A percentile compares a stretch with the other conserved stretches of the same genome.
These are phyloP conservation scores for Morone chrysops DNA, from an alignment of 2,113 vertebrate genomes.

Conservation along the genomic window DNA sequence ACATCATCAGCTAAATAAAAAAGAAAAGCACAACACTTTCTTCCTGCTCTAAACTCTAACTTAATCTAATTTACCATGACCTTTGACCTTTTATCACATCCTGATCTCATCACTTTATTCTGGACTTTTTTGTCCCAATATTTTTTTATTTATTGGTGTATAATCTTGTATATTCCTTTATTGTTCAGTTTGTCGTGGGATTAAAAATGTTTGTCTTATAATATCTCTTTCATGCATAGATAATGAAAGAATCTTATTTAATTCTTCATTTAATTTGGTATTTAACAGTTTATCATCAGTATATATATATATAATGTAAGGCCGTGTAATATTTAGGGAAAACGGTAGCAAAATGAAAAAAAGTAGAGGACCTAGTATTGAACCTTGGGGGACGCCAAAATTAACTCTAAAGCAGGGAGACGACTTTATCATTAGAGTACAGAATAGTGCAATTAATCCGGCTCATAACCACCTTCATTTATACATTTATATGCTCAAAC, in stretches of 20 bases:
- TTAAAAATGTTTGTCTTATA: too few relatives aligned
- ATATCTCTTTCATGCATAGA: neutral
- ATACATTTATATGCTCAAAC: neutral
- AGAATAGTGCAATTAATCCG: neutral
- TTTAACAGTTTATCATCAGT: neutral
- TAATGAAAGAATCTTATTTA: neutral
- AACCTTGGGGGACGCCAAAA: conserved; percentile 15
- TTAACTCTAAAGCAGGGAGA: neutral
- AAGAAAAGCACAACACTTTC: too few relatives aligned
- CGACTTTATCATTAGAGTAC: too few relatives aligned
- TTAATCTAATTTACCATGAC: neutral
- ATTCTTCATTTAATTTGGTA: neutral
- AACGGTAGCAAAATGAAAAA: neutral
- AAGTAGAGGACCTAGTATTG: neutral
- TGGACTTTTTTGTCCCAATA: too few relatives aligned
- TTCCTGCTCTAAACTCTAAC: too few relatives aligned
- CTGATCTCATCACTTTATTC: too few relatives aligned
- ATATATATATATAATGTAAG: too few relatives aligned
- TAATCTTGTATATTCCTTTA: too few relatives aligned
- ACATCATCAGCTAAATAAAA: too few relatives aligned
- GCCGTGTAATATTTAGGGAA: neutral
- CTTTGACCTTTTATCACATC: too few relatives aligned
- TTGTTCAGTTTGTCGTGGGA: too few relatives aligned
- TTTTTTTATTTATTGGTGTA: too few relatives aligned
- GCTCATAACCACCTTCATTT: neutral